These are phyloP conservation scores for Nebria brevicollis DNA, from an alignment of 2,888 invertebrate genomes.

Conservation along the genomic window DNA sequence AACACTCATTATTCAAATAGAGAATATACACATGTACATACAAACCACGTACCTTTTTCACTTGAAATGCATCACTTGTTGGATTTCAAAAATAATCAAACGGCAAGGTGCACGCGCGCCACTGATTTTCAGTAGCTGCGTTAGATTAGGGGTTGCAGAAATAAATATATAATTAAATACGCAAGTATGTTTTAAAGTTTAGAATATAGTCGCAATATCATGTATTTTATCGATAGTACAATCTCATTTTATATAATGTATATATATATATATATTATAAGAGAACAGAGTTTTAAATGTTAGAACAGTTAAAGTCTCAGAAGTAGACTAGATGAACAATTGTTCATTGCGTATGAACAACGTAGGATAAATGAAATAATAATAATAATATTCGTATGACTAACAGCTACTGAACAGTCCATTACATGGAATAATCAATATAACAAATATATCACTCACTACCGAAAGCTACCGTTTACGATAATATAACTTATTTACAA, in stretches of 20 bases:
- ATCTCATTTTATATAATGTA: slow-evolving; percentile 39
- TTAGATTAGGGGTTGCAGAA: no score
- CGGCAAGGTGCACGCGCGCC: no score
- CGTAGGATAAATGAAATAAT: slow-evolving; percentile 25
- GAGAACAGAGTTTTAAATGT: slow-evolving; percentile 45
- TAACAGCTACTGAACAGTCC: slow-evolving; percentile 46
- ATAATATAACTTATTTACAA: slow-evolving; percentile 43
- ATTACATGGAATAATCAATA: slow-evolving; percentile 46
- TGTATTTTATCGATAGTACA: slow-evolving; percentile 45
- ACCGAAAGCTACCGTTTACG: slow-evolving; percentile 47
- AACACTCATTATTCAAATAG: neutral
- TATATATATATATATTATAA: slow-evolving; percentile 20
- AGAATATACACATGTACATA: neutral
- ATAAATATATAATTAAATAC: neutral
- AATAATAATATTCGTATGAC: slow-evolving; percentile 41
- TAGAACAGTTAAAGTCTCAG: slow-evolving; percentile 46
- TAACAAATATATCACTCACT: slow-evolving; percentile 47
- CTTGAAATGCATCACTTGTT: no score
- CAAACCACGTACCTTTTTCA: no score
- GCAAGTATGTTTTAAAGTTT: slow-evolving; percentile 25
- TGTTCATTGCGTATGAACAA: slow-evolving; percentile 2
- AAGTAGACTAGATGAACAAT: slow-evolving; percentile 42
- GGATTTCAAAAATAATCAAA: no score
- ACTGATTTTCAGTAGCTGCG: no score
- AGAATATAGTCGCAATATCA: slow-evolving; percentile 45